These are phyloP conservation scores for Drosophila azteca DNA, from an alignment of 1,140 invertebrate species.

Conservation along the genomic window DNA sequence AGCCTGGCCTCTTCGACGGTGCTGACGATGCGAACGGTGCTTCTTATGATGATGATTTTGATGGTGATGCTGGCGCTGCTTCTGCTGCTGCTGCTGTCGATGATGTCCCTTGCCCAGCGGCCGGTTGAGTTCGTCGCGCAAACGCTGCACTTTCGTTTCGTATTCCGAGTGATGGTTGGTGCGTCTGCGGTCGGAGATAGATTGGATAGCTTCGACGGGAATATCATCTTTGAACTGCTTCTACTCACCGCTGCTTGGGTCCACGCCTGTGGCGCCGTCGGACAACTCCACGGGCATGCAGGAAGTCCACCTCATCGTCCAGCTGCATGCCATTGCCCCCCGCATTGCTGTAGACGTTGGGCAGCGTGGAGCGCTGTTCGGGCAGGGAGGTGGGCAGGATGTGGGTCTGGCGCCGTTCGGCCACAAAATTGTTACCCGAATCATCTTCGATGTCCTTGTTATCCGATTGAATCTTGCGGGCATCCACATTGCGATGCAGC, in stretches of 20 bases:
- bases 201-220: too few relatives aligned
- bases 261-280: constrained; percentile 73
- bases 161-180: constrained; percentile 57
- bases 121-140: constrained; percentile 73
- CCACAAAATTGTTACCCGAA: constrained; percentile 81
- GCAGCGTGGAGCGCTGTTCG: constrained; percentile 73
- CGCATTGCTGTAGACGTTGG: constrained; percentile 82
- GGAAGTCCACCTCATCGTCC: constrained; percentile 77
- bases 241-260: constrained; percentile 70
- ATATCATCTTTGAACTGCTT: too few relatives aligned
- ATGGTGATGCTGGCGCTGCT: constrained; percentile 35
- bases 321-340: constrained; percentile 80
- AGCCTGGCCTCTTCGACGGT: constrained; percentile 44
- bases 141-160: constrained; percentile 57
- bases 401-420: constrained; percentile 56
- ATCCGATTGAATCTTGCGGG: constrained; percentile 82
- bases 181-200: neutral
- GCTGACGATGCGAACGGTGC: constrained; percentile 41
- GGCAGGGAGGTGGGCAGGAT: constrained; percentile 79
- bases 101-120: constrained; percentile 49
- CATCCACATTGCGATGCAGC: constrained; percentile 74
- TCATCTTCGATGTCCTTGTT: constrained; percentile 83
- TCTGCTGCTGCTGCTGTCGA: constrained; percentile 14
- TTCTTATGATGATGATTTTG: constrained; percentile 53
- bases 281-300: constrained; percentile 66